These are phyloP conservation scores for Ceyx cyanopectus DNA, from an alignment of 2,113 vertebrate species.

Conservation along the genomic window DNA sequence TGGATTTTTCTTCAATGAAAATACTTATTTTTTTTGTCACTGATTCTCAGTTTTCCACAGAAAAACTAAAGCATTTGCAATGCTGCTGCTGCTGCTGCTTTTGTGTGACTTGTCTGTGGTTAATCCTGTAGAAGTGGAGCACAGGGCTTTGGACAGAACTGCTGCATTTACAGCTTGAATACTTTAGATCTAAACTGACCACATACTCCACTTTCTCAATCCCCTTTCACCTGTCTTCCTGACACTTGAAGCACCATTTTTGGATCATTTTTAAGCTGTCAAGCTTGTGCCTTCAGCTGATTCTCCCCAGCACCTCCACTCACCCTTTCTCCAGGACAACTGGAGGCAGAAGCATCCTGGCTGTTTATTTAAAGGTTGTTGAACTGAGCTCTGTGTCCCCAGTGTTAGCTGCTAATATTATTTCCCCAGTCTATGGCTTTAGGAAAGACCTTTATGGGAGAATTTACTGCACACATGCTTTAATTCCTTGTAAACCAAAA, in stretches of 20 bases:
- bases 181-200: neutral
- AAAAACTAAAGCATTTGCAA: neutral
- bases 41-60: neutral
- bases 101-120: neutral
- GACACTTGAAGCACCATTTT: neutral
- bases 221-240: neutral
- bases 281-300: neutral
- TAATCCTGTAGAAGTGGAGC: neutral
- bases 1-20: neutral
- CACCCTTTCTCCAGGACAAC: neutral
- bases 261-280: neutral
- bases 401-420: conserved; percentile 48
- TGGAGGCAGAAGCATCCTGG: neutral
- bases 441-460: conserved; percentile 46
- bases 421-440: conserved; percentile 23
- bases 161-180: neutral
- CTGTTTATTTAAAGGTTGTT: conserved; percentile 37
- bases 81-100: neutral
- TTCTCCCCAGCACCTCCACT: accelerated
- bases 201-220: neutral
- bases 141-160: neutral
- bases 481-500: conserved; percentile 74
- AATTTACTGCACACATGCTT: conserved; percentile 47
- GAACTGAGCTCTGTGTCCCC: conserved; percentile 18
- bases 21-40: neutral